Conservation (phyloP, 2,797 vertebrate species). For the Pempheris klunzingeri region DNA sequence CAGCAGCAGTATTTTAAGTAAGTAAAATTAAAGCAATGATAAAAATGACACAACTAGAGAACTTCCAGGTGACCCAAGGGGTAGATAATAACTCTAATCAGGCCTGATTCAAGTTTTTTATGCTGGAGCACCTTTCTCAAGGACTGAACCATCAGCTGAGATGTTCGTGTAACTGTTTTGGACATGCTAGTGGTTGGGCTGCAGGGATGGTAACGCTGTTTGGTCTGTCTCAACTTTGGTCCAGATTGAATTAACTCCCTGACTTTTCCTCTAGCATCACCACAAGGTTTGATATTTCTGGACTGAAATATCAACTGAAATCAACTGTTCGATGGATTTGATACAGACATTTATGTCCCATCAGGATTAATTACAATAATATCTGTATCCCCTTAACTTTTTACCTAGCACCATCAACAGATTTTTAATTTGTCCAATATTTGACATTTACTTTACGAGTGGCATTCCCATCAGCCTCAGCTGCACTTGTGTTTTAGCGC, state of each 20-base stretch:
- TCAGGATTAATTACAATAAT: neutral
- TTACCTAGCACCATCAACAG: neutral
- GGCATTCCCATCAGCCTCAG: neutral
- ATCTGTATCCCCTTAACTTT: neutral
- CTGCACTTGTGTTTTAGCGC: neutral
- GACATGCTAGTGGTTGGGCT: neutral
- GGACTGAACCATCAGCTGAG: neutral
- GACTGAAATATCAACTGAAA: neutral
- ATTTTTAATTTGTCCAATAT: neutral
- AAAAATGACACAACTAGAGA: no score
- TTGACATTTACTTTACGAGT: no score
- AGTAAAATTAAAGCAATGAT: constrained; percentile 9
- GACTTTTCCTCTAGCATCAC: neutral
- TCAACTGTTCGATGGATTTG: neutral
- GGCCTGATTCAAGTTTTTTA: neutral
- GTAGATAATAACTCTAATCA: no score
- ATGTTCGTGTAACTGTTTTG: neutral
- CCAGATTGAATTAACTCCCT: neutral
- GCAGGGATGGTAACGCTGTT: neutral
- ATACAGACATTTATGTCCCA: neutral
- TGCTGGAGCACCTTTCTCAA: constrained; percentile 1
- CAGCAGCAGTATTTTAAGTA: constrained; percentile 15
- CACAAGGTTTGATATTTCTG: neutral
- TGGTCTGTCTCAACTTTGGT: neutral
- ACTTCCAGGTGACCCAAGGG: no score